phyloP scores from a whole-genome alignment of 2,888 invertebrate genomes.

The Xanthorhoe spadicearia region DNA sequence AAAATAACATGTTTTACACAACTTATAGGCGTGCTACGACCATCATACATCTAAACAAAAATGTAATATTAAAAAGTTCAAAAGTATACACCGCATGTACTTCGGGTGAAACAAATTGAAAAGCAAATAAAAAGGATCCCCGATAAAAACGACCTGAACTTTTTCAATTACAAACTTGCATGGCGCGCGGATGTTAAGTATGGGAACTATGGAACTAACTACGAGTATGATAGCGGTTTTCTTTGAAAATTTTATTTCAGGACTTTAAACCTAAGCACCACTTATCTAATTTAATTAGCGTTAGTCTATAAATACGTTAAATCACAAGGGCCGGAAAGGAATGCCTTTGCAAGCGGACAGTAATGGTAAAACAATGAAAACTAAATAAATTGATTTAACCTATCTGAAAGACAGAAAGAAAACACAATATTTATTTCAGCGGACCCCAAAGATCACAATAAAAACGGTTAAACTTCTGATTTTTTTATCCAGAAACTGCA shows the following conservation, averaged over 20 bases:
- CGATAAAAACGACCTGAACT: constrained; percentile 68
- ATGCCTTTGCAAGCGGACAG: too few species aligned
- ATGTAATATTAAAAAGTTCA: constrained; percentile 22
- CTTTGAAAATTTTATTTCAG: constrained; percentile 10
- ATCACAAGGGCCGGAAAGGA: too few species aligned
- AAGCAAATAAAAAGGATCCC: constrained; percentile 58
- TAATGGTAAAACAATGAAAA: too few species aligned
- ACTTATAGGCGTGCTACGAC: neutral
- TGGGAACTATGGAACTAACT: constrained; percentile 46
- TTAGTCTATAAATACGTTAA: too few species aligned
- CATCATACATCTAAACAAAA: constrained; percentile 7
- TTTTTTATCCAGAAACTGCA: neutral
- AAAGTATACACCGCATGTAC: constrained; percentile 29
- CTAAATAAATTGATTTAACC: too few species aligned
- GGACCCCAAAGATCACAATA: too few species aligned
- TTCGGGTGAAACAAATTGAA: constrained; percentile 56
- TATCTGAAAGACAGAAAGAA: too few species aligned
- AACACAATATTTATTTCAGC: too few species aligned
- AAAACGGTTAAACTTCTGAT: too few species aligned
- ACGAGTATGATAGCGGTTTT: constrained; percentile 22
- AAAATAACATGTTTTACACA: neutral
- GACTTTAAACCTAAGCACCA: too few species aligned
- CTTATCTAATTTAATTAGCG: too few species aligned
- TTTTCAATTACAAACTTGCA: constrained; percentile 84
- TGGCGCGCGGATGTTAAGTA: constrained; percentile 68